Evolutionary conservation across 2,113 vertebrate genomes (phyloP).

Genomic region (Neotoma lepida): DNA sequence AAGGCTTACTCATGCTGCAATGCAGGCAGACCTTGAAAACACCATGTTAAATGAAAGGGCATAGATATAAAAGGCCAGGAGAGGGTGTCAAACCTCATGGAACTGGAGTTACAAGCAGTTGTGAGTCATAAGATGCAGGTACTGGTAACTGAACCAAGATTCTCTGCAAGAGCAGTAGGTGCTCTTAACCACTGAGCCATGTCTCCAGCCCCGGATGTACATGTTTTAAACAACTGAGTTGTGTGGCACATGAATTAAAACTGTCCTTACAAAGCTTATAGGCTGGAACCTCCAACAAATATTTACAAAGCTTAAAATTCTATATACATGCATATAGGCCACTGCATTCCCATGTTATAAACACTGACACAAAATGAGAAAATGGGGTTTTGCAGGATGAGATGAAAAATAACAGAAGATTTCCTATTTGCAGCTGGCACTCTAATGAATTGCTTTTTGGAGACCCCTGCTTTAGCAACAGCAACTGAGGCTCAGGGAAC

Average conservation of each 20-base stretch:
- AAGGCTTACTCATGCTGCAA: no score
- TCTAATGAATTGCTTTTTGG: background rate
- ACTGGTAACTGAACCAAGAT: background rate
- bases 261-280: background rate
- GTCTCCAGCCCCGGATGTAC: background rate
- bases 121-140: background rate
- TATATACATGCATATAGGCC: no score
- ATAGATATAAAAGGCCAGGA: background rate
- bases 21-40: background rate
- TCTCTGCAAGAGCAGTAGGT: background rate
- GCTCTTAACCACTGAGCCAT: background rate
- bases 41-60: background rate
- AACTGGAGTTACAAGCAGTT: background rate
- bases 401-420: background rate
- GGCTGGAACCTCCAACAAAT: background rate
- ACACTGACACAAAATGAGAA: background rate
- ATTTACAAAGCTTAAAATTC: conserved; percentile 7
- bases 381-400: background rate
- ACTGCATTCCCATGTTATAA: background rate
- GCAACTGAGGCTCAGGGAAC: background rate
- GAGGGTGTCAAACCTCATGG: no score
- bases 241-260: background rate
- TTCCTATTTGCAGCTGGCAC: background rate
- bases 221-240: background rate
- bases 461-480: background rate